Conservation (phyloP, 2,888 invertebrate species). For the Mimumesa dahlbomi region DNA sequence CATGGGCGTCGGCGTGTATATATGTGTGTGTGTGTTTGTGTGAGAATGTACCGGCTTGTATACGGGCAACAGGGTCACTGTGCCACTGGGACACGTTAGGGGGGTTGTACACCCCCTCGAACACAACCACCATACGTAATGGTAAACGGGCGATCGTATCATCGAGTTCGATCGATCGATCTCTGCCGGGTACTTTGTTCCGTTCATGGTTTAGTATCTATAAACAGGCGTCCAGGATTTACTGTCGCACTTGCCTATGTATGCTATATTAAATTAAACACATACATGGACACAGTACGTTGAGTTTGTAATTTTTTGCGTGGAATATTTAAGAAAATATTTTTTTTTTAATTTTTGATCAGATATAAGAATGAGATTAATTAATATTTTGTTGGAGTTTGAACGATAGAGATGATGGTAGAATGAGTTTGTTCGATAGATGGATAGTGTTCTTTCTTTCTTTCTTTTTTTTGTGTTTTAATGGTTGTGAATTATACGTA, state of each 20-base stretch:
- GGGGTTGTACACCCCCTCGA: slow-evolving; percentile 54
- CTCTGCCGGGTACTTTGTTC: slow-evolving; percentile 16
- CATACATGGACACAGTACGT: too few species aligned
- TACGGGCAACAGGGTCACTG: slow-evolving; percentile 74
- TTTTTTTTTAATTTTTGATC: too few species aligned
- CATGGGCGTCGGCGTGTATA: slow-evolving; percentile 10
- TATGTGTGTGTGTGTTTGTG: slow-evolving; percentile 53
- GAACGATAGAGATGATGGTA: too few species aligned
- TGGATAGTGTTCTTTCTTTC: too few species aligned
- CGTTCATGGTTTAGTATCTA: slow-evolving; percentile 53
- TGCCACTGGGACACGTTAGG: slow-evolving; percentile 69
- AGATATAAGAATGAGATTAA: too few species aligned
- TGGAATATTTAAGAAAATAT: too few species aligned
- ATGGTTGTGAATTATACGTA: neutral
- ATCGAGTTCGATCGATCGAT: slow-evolving; percentile 59
- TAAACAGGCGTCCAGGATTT: slow-evolving; percentile 53
- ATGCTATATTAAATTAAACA: too few species aligned
- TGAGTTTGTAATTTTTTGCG: too few species aligned
- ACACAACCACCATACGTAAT: slow-evolving; percentile 52
- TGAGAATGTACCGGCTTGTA: slow-evolving; percentile 60
- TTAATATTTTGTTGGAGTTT: too few species aligned
- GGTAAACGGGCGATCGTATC: slow-evolving; percentile 50
- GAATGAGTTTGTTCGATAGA: too few species aligned
- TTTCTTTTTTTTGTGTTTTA: too few species aligned
- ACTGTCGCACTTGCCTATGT: too few species aligned